Conservation (phyloP, 2,888 invertebrate genomes). For the Cryptocephalus primarius region DNA sequence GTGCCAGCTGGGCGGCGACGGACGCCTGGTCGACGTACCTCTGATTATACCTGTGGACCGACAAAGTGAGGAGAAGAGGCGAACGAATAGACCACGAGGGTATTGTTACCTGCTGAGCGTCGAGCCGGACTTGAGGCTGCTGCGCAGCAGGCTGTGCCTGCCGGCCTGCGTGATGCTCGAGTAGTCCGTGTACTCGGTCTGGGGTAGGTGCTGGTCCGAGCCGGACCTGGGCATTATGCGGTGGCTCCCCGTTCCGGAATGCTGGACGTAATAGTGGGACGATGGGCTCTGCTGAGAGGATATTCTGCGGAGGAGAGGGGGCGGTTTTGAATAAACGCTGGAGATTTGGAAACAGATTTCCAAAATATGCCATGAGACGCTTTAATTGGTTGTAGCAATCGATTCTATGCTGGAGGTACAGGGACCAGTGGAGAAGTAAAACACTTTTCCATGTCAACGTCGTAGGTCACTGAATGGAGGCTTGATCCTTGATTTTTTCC, state of each 20-base stretch:
- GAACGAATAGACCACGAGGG: too few species aligned
- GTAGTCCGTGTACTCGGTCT: slow-evolving; percentile 79
- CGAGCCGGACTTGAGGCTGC: slow-evolving; percentile 63
- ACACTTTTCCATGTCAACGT: too few species aligned
- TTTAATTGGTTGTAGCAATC: too few species aligned
- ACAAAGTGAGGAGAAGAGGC: not conserved
- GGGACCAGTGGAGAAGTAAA: too few species aligned
- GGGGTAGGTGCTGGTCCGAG: slow-evolving; percentile 81
- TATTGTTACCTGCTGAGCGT: slow-evolving; percentile 29
- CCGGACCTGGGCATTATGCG: slow-evolving; percentile 72
- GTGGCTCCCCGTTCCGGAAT: slow-evolving; percentile 37
- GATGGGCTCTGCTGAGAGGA: slow-evolving; percentile 40
- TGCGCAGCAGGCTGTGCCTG: slow-evolving; percentile 68
- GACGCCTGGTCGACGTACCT: slow-evolving; percentile 44
- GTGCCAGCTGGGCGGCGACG: slow-evolving; percentile 38
- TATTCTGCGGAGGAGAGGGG: slow-evolving; percentile 23
- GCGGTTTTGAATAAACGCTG: not conserved
- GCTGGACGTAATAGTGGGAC: slow-evolving; percentile 42
- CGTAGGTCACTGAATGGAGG: too few species aligned
- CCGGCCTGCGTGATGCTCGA: slow-evolving; percentile 57
- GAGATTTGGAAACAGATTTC: too few species aligned
- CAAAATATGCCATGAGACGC: too few species aligned
- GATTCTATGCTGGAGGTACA: too few species aligned
- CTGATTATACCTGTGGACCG: slow-evolving; percentile 22
- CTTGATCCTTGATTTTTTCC: too few species aligned